Conservation (phyloP, 2,888 invertebrate genomes). For the Ophioninae sp. region DNA sequence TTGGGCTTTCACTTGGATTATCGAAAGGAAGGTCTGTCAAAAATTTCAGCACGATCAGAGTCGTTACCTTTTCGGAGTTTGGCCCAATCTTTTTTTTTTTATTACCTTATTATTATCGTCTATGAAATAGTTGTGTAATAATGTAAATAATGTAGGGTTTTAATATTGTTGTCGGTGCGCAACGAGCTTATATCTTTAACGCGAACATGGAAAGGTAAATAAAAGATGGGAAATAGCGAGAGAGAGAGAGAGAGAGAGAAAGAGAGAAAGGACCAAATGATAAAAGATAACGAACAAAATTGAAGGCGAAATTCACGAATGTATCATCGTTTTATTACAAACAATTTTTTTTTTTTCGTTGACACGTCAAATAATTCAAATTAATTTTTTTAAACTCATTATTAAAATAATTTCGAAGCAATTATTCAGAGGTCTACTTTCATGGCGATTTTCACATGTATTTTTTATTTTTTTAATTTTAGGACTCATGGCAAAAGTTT, state of each 20-base stretch:
- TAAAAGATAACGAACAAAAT: not conserved
- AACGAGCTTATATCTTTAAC: constrained; percentile 48
- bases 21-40: too few relatives aligned
- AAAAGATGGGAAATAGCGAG: constrained; percentile 9
- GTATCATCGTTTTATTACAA: constrained; percentile 38
- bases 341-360: constrained; percentile 11
- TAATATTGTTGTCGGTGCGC: constrained; percentile 49
- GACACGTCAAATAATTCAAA: constrained; percentile 44
- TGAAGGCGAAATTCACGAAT: constrained; percentile 13
- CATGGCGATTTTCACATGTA: not conserved
- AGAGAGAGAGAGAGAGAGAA: not conserved
- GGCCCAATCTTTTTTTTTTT: too few relatives aligned
- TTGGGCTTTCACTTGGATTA: too few relatives aligned
- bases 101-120: constrained; percentile 51
- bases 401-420: not conserved
- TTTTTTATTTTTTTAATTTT: too few relatives aligned
- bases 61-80: too few relatives aligned
- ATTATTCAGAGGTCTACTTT: too few relatives aligned
- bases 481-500: not conserved
- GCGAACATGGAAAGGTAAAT: constrained; percentile 33
- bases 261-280: too few relatives aligned
- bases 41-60: too few relatives aligned
- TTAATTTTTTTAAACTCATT: constrained; percentile 28
- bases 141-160: constrained; percentile 65
- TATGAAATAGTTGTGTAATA: constrained; percentile 58